Evolutionary conservation across 2,113 vertebrate species (phyloP).

Genomic region (Chaetorhynchus papuensis): DNA sequence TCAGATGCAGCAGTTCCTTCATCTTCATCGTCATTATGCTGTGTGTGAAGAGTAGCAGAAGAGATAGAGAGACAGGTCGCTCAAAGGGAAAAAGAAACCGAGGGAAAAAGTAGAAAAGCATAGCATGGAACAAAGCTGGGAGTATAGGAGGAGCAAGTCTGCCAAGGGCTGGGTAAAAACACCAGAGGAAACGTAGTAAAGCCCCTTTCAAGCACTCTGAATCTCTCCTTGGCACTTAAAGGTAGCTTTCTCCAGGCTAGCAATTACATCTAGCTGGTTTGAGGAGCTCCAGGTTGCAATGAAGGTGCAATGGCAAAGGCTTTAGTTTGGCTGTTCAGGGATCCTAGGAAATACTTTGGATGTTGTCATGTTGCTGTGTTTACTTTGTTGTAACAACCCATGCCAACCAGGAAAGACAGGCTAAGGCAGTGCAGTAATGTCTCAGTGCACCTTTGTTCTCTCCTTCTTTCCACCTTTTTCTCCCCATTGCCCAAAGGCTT

Average conservation of each 20-base stretch:
- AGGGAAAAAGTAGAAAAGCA: not conserved
- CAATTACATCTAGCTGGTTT: not conserved
- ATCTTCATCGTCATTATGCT: not conserved
- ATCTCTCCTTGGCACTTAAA: not conserved
- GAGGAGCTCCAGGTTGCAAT: not conserved
- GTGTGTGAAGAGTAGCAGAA: not conserved
- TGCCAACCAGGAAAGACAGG: not conserved
- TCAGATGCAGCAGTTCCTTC: not conserved
- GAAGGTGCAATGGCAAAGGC: not conserved
- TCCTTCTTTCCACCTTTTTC: not conserved
- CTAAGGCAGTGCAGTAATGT: not conserved
- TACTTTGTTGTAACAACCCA: not conserved
- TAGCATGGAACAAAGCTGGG: not conserved
- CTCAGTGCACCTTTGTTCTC: not conserved
- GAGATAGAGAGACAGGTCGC: not conserved
- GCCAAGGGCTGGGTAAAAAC: not conserved
- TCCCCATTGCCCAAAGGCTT: not conserved
- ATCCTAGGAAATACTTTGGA: not conserved
- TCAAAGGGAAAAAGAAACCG: not conserved
- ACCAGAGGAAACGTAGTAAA: not conserved
- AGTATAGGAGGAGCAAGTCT: not conserved
- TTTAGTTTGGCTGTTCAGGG: not conserved
- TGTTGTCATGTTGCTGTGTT: not conserved
- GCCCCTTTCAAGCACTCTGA: not conserved
- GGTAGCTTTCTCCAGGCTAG: not conserved